These are phyloP conservation scores for Cassiopea andromeda DNA, from an alignment of 30 jellyfish, hydroid and myxozoan genomes.

Conservation along the genomic window DNA sequence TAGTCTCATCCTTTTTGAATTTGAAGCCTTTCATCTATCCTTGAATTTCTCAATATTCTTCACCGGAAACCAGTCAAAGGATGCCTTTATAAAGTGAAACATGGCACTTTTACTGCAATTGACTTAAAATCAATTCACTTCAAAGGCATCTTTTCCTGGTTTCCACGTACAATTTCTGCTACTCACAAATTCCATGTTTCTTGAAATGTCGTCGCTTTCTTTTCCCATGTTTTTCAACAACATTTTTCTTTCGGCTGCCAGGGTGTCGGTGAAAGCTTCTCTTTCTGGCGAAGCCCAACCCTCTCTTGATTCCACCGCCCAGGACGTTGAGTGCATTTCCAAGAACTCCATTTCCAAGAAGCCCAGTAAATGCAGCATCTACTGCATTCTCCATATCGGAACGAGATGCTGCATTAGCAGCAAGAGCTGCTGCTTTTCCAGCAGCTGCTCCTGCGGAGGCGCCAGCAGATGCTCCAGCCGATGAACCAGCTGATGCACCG, in stretches of 20 bases:
- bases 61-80: slow-evolving; percentile 6
- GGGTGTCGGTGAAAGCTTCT: slow-evolving; percentile 72
- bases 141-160: slow-evolving; percentile 1
- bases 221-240: slow-evolving; percentile 22
- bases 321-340: slow-evolving; percentile 61
- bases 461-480: slow-evolving; percentile 70
- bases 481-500: slow-evolving; percentile 49
- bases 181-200: slow-evolving; percentile 63
- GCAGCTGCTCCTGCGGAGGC: slow-evolving; percentile 61
- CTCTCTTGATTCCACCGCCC: slow-evolving; percentile 59
- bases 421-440: slow-evolving; percentile 36
- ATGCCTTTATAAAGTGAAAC: slow-evolving; percentile 4
- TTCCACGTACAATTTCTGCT: slow-evolving; percentile 52
- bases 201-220: slow-evolving; percentile 34
- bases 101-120: neutral
- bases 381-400: slow-evolving; percentile 64
- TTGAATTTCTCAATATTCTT: slow-evolving; percentile 3
- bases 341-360: slow-evolving; percentile 62
- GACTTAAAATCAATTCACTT: neutral
- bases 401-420: slow-evolving; percentile 66
- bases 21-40: neutral
- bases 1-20: neutral
- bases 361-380: slow-evolving; percentile 66
- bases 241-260: slow-evolving; percentile 52
- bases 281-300: slow-evolving; percentile 57